Conservation (phyloP, 2,888 invertebrate genomes). For the Punctoribates punctum region DNA sequence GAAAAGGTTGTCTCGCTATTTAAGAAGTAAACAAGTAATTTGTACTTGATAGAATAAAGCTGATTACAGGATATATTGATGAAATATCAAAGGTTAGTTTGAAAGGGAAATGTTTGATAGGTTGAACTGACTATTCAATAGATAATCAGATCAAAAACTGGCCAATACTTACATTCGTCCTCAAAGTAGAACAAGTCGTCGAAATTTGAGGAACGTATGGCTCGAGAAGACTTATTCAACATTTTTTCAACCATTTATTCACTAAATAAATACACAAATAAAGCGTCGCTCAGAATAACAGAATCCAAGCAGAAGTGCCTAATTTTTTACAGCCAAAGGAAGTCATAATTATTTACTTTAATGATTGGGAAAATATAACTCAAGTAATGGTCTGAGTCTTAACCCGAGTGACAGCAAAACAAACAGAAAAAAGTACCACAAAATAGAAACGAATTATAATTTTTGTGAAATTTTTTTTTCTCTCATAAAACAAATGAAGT, state of each 20-base stretch:
- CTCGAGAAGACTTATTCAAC: background rate
- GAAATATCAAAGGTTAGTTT: background rate
- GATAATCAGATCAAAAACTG: background rate
- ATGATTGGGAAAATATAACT: no score
- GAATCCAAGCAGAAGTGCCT: background rate
- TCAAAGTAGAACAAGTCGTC: constrained; percentile 28
- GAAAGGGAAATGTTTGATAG: background rate
- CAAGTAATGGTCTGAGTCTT: no score
- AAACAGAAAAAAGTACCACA: background rate
- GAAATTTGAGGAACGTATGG: constrained; percentile 1
- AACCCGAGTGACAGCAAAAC: background rate
- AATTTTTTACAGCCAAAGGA: background rate
- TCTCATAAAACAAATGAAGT: background rate
- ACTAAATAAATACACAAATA: background rate
- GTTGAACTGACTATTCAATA: no score
- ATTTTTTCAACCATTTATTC: constrained; percentile 6
- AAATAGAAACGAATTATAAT: background rate
- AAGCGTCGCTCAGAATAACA: background rate
- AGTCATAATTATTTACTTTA: no score
- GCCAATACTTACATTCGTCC: constrained; percentile 19
- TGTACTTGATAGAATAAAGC: no score
- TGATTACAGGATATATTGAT: no score
- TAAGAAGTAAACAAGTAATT: no score
- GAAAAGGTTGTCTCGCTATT: no score
- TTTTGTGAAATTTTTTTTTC: background rate